Percentiles rank a stretch among this genome's conserved stretches.
Conservation (phyloP, 2,113 vertebrate species). For the Osmerus mordax region DNA sequence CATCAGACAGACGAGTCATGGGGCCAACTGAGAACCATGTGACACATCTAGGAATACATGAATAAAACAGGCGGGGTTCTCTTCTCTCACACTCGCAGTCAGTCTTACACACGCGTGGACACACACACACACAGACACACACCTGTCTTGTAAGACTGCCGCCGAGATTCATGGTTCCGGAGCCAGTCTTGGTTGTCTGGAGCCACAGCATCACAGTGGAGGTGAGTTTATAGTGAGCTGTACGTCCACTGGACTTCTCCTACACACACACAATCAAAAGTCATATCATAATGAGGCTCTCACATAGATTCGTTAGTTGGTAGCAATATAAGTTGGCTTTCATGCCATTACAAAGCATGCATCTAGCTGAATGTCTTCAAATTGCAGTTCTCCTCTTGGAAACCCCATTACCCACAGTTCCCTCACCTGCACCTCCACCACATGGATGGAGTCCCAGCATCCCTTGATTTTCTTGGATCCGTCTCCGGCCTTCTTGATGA, state of each 20-base stretch:
- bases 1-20: neutral
- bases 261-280: slow-evolving; percentile 45
- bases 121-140: neutral
- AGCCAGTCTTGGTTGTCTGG: slow-evolving; percentile 95
- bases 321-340: too few species aligned
- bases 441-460: slow-evolving; percentile 99
- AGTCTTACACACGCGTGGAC: neutral
- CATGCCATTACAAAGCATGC: neutral
- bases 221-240: slow-evolving; percentile 98
- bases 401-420: neutral
- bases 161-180: slow-evolving; percentile 97
- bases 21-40: neutral
- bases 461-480: slow-evolving; percentile 99
- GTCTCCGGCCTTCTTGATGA: slow-evolving; percentile 98
- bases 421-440: slow-evolving; percentile 97
- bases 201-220: slow-evolving; percentile 99
- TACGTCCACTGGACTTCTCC: slow-evolving; percentile 98
- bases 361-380: neutral
- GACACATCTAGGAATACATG: neutral
- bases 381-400: neutral
- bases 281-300: neutral
- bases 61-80: too few species aligned
- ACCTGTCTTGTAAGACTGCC: slow-evolving; percentile 99
- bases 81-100: neutral
- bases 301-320: too few species aligned